Conservation (phyloP, 2,888 invertebrate genomes). For the Pimpla rufipes region DNA sequence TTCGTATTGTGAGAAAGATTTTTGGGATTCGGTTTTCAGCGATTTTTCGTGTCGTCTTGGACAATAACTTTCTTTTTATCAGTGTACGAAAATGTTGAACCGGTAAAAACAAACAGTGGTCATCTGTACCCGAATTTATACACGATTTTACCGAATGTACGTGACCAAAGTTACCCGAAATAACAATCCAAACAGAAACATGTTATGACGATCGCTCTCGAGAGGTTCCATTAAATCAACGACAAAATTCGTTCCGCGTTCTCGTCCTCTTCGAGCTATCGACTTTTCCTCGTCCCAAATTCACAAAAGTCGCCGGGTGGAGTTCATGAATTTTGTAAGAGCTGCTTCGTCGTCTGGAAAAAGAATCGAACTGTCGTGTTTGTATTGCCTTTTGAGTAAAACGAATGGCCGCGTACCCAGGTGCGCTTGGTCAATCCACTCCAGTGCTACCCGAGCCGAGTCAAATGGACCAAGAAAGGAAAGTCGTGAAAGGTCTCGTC, state of each 20-base stretch:
- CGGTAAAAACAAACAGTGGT: background rate
- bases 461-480: slow-evolving; percentile 29
- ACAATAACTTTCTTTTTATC: background rate
- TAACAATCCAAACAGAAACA: background rate
- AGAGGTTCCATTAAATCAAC: no score
- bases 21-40: background rate
- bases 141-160: background rate
- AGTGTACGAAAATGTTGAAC: background rate
- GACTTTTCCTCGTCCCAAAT: background rate
- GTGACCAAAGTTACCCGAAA: background rate
- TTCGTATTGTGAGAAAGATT: background rate
- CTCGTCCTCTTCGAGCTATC: background rate
- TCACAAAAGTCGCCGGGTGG: background rate
- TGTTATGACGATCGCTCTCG: no score
- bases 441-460: slow-evolving; percentile 11
- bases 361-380: background rate
- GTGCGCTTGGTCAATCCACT: slow-evolving; percentile 40
- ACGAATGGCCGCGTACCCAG: slow-evolving; percentile 24
- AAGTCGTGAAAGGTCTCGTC: slow-evolving; percentile 14
- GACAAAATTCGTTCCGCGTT: background rate
- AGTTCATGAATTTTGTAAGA: background rate
- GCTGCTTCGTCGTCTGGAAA: background rate
- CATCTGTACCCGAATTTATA: background rate
- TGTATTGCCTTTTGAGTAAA: slow-evolving; percentile 11
- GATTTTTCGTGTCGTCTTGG: background rate